Percentiles rank a stretch among this genome's conserved stretches.
Evolutionary conservation across 2,113 vertebrate genomes (phyloP).

Genomic region (Istiophorus platypterus): DNA sequence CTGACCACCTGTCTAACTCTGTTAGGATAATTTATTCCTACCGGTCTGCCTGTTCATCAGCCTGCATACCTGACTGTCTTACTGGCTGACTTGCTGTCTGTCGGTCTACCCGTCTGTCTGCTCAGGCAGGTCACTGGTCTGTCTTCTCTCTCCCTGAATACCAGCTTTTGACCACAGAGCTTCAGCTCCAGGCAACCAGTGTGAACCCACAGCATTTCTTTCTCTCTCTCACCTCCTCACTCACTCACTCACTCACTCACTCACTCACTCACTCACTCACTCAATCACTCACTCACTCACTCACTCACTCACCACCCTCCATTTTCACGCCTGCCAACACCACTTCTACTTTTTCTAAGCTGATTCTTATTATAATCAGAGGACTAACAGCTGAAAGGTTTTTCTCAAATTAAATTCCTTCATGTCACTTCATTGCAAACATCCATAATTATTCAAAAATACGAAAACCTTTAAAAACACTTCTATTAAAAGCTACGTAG

Average conservation of each 20-base stretch:
- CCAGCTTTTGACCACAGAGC: conserved; percentile 31
- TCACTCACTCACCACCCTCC: too few relatives aligned
- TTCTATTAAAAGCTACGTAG: too few relatives aligned
- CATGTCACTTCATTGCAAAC: not conserved
- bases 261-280: too few relatives aligned
- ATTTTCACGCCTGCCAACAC: not conserved
- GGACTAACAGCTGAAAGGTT: not conserved
- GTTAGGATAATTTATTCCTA: too few relatives aligned
- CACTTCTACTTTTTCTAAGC: not conserved
- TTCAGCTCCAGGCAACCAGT: conserved; percentile 79
- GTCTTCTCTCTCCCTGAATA: not conserved
- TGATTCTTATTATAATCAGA: not conserved
- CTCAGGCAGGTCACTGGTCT: not conserved
- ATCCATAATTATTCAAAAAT: not conserved
- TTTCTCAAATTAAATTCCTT: too few relatives aligned
- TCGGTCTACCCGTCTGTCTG: not conserved
- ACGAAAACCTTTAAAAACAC: not conserved
- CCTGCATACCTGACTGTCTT: not conserved
- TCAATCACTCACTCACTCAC: too few relatives aligned
- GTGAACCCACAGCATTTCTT: conserved; percentile 67
- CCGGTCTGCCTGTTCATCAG: not conserved
- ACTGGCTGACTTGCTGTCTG: not conserved
- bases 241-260: not conserved
- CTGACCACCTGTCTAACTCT: not conserved
- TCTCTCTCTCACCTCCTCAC: not conserved